Conservation (phyloP, 2,888 invertebrate genomes). For the Pherbina coryleti region DNA sequence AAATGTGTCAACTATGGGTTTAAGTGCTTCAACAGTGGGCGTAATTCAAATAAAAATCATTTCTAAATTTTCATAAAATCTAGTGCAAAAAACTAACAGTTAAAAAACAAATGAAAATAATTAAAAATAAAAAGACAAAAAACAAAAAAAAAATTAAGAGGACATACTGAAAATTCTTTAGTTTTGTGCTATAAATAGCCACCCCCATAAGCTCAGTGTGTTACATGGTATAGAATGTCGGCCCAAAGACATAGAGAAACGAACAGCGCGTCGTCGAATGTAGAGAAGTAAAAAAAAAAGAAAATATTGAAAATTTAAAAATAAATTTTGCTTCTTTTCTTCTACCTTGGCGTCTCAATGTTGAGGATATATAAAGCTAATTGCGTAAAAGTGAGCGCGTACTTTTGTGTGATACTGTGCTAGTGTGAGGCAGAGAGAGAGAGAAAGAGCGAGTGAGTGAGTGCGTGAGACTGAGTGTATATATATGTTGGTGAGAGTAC, state of each 20-base stretch:
- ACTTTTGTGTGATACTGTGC: background rate
- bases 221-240: slow-evolving; percentile 56
- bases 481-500: slow-evolving; percentile 24
- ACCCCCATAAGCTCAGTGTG: slow-evolving; percentile 56
- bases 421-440: background rate
- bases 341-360: background rate
- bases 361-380: background rate
- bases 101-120: too few relatives aligned
- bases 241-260: slow-evolving; percentile 25
- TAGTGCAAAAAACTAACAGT: too few relatives aligned
- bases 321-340: background rate
- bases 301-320: slow-evolving; percentile 11
- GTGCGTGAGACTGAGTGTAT: slow-evolving; percentile 28
- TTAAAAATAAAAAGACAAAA: background rate
- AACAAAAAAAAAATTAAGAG: slow-evolving; percentile 25
- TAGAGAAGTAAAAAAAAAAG: background rate
- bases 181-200: slow-evolving; percentile 54
- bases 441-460: slow-evolving; percentile 14
- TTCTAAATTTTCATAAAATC: too few relatives aligned
- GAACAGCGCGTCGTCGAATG: slow-evolving; percentile 32
- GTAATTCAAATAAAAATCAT: background rate
- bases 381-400: background rate
- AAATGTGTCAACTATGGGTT: background rate
- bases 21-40: background rate
- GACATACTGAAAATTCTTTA: slow-evolving; percentile 32